These are phyloP conservation scores for Champsocephalus esox DNA, from an alignment of 2,797 vertebrate genomes.

Conservation along the genomic window DNA sequence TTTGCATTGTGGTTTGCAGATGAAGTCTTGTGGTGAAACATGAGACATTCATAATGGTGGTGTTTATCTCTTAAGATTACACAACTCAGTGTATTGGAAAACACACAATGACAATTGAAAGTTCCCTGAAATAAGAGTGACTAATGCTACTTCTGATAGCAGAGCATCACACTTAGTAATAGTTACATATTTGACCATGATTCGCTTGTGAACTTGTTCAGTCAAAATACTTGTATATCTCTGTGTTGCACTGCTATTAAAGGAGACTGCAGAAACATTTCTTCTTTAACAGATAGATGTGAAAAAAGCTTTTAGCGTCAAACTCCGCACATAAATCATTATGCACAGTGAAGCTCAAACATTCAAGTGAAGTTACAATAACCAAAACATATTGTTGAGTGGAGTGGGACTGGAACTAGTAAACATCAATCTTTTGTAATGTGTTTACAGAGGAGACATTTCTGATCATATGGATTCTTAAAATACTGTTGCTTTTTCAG, in stretches of 20 bases:
- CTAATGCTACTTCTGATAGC: neutral
- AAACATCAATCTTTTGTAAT: neutral
- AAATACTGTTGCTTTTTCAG: no score
- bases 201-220: neutral
- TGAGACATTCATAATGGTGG: constrained; percentile 5
- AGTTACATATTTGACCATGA: neutral
- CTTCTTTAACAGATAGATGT: neutral
- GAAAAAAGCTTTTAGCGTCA: neutral
- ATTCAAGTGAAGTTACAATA: neutral
- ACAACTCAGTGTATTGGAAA: neutral
- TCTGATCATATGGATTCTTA: no score
- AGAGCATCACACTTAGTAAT: neutral
- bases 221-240: neutral
- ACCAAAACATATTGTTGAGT: neutral
- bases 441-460: no score
- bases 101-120: neutral
- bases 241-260: neutral
- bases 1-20: constrained; percentile 40
- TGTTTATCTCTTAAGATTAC: constrained; percentile 16
- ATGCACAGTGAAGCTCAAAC: neutral
- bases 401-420: neutral
- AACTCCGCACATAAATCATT: neutral
- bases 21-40: constrained; percentile 32
- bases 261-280: neutral
- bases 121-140: neutral